Conservation (phyloP, 2,113 vertebrate genomes). For the Bufo gargarizans region DNA sequence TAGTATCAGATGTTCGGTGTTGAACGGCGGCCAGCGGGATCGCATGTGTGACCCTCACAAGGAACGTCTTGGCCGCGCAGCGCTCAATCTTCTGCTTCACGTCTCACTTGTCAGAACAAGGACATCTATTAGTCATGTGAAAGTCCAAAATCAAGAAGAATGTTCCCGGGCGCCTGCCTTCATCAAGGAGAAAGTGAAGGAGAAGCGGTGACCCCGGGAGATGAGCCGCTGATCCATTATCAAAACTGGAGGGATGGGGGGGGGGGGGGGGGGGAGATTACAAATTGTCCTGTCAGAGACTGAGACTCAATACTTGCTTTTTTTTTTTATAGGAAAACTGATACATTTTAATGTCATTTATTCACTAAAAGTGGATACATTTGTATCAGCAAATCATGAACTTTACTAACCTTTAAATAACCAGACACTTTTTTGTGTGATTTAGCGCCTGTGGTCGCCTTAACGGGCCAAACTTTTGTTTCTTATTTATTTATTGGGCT, state of each 20-base stretch:
- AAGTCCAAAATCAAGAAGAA: not conserved
- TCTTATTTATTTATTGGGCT: no score
- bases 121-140: constrained; percentile 21
- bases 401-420: no score
- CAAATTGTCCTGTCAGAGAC: not conserved
- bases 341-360: no score
- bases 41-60: constrained; percentile 1
- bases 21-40: constrained; percentile 5
- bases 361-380: no score
- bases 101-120: constrained; percentile 21
- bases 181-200: not conserved
- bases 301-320: not conserved
- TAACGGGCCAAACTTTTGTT: no score
- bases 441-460: no score
- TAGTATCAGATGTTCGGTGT: not conserved
- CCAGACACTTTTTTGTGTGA: no score
- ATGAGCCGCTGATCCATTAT: not conserved
- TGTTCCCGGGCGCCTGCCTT: not conserved
- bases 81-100: constrained; percentile 19
- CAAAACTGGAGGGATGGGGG: no score
- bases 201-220: not conserved
- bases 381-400: no score
- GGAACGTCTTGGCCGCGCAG: not conserved
- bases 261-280: not conserved
- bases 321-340: not conserved